phyloP scores from a whole-genome alignment of 1,140 invertebrate genomes.

The Drosophila paulistorum region DNA sequence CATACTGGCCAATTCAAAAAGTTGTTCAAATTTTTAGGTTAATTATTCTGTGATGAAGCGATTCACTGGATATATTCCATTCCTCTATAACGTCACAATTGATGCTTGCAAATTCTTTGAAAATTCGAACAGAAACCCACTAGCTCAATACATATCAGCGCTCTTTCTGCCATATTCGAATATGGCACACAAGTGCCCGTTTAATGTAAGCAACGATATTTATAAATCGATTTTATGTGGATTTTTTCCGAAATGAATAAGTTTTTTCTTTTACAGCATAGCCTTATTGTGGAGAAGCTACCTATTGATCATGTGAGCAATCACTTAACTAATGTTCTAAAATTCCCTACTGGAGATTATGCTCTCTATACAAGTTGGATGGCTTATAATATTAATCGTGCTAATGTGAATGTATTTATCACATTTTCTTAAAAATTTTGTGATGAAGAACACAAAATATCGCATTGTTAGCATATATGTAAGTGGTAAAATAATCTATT shows the following conservation, averaged over 20 bases:
- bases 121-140: background rate
- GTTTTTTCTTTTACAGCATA: background rate
- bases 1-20: too few species aligned
- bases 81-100: slow-evolving; percentile 2
- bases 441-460: too few species aligned
- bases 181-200: background rate
- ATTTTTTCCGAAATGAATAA: background rate
- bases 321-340: background rate
- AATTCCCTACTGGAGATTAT: background rate
- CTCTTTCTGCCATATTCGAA: background rate
- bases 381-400: background rate
- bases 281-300: background rate
- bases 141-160: background rate
- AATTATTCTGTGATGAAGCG: background rate
- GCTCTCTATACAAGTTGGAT: background rate
- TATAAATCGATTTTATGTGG: too few species aligned
- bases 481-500: too few species aligned
- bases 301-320: background rate
- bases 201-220: background rate
- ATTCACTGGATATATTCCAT: background rate
- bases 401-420: background rate
- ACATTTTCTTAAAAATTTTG: background rate
- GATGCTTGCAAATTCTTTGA: slow-evolving; percentile 7
- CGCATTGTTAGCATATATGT: too few species aligned
- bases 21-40: background rate